Conservation (phyloP, 2,888 invertebrate species). For the Hydriomena furcata region DNA sequence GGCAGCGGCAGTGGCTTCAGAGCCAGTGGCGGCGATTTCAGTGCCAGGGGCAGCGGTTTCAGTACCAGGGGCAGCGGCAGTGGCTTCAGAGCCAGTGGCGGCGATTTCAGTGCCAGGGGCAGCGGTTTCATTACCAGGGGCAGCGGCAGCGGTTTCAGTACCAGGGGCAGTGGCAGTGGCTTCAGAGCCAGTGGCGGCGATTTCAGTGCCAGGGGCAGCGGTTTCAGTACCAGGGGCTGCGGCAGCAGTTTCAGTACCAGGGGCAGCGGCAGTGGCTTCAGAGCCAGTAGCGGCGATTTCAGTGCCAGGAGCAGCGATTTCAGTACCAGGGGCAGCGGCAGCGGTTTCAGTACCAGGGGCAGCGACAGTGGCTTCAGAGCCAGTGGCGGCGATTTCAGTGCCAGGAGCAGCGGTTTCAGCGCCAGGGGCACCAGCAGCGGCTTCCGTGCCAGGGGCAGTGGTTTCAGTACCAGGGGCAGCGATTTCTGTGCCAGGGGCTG, state of each 20-base stretch:
- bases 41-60: constrained; percentile 29
- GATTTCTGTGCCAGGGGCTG: constrained; percentile 3
- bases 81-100: not conserved
- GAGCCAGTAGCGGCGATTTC: constrained; percentile 13
- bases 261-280: too few species aligned
- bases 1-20: constrained; percentile 4
- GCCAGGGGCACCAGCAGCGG: not conserved
- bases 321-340: constrained; percentile 1
- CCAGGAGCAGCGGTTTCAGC: constrained; percentile 4
- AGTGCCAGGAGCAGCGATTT: not conserved
- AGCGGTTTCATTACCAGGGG: constrained; percentile 1
- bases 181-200: too few species aligned
- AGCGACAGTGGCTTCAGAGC: not conserved
- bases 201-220: not conserved
- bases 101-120: not conserved
- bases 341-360: too few species aligned
- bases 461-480: not conserved
- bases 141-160: not conserved
- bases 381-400: not conserved
- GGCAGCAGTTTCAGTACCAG: constrained; percentile 1
- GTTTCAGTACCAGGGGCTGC: not conserved
- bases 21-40: not conserved
- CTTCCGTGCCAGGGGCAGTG: not conserved
- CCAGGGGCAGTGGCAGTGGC: not conserved
- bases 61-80: constrained; percentile 2